These are phyloP conservation scores for Sebastolobus alascanus DNA, from an alignment of 2,797 vertebrate species.

Conservation along the genomic window DNA sequence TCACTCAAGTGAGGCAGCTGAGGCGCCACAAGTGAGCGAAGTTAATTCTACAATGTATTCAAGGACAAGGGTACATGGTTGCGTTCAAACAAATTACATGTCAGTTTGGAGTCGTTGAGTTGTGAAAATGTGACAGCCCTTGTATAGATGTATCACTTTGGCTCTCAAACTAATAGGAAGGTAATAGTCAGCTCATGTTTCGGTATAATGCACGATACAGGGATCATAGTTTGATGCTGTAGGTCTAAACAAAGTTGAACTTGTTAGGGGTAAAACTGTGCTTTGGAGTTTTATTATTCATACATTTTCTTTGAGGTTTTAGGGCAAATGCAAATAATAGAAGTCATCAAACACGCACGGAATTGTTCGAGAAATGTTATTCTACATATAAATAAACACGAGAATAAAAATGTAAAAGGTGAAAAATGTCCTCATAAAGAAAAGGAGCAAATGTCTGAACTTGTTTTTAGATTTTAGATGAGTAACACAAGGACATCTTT, in stretches of 20 bases:
- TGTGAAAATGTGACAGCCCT: not conserved
- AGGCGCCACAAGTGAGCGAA: not conserved
- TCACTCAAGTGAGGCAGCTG: not conserved
- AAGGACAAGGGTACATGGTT: not conserved
- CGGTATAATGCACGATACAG: not conserved
- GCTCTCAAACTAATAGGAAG: not conserved
- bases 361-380: not conserved
- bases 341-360: not conserved
- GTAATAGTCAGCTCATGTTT: not conserved
- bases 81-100: not conserved
- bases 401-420: not conserved
- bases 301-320: not conserved
- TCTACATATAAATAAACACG: not conserved
- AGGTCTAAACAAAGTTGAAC: not conserved
- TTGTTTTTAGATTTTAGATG: not conserved
- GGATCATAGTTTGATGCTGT: not conserved
- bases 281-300: not conserved
- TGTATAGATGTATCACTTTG: not conserved
- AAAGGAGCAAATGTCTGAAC: not conserved
- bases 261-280: not conserved
- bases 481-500: not conserved
- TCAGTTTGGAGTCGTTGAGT: not conserved
- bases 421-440: not conserved
- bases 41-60: conserved; percentile 1
- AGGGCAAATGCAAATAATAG: not conserved